Percentiles rank a stretch among this genome's conserved stretches.
Conservation (phyloP, 2,888 invertebrate genomes). For the Eupithecia dodoneata region DNA sequence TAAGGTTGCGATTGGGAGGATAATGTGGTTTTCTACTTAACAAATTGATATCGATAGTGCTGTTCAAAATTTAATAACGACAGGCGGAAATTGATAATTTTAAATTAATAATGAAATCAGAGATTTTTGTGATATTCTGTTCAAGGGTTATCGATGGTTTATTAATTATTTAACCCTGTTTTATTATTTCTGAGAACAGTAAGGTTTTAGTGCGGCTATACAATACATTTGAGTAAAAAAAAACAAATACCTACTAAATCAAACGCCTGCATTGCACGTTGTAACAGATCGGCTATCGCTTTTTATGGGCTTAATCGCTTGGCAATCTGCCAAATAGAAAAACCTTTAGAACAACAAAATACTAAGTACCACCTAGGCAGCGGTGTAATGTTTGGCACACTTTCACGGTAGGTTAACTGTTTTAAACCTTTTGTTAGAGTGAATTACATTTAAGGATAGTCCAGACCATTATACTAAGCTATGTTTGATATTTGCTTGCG, state of each 20-base stretch:
- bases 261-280: slow-evolving; percentile 5
- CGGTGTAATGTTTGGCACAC: neutral
- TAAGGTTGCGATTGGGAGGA: slow-evolving; percentile 3
- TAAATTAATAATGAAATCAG: neutral
- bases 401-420: neutral
- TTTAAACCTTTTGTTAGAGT: neutral
- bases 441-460: neutral
- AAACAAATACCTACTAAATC: neutral
- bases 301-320: slow-evolving; percentile 36
- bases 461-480: neutral
- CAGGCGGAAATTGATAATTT: neutral
- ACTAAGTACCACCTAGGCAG: slow-evolving; percentile 6
- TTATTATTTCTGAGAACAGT: neutral
- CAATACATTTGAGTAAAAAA: neutral
- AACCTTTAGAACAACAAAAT: slow-evolving; percentile 3
- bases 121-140: neutral
- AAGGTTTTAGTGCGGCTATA: neutral
- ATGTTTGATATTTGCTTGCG: neutral
- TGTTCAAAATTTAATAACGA: neutral
- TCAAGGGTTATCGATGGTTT: neutral
- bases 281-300: slow-evolving; percentile 30
- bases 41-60: slow-evolving; percentile 11
- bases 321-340: slow-evolving; percentile 26
- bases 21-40: neutral
- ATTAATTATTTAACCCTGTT: neutral